Evolutionary conservation across 2,113 vertebrate species (phyloP).

Genomic region (Aegotheles bennettii): DNA sequence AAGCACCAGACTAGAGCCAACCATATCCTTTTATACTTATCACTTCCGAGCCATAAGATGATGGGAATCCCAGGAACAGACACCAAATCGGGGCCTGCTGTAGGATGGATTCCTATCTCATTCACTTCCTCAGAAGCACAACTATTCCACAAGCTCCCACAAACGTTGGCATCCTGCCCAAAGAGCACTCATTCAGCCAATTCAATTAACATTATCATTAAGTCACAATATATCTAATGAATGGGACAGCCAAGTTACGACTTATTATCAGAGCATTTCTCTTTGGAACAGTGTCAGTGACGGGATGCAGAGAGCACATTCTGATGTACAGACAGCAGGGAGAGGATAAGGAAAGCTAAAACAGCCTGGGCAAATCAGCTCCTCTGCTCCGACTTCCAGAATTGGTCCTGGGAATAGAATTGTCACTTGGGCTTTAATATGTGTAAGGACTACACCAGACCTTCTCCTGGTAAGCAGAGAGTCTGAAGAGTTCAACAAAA

Average conservation of each 20-base stretch:
- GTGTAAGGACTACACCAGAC: not conserved
- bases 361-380: not conserved
- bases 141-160: not conserved
- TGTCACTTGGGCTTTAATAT: not conserved
- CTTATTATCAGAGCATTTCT: not conserved
- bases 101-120: not conserved
- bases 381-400: not conserved
- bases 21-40: fast-evolving
- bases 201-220: not conserved
- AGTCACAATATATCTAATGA: not conserved
- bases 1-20: not conserved
- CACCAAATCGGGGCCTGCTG: not conserved
- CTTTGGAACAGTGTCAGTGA: not conserved
- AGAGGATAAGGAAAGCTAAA: not conserved
- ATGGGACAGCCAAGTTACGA: not conserved
- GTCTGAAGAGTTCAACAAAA: not conserved
- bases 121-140: not conserved
- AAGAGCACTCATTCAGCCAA: not conserved
- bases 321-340: not conserved
- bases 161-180: not conserved
- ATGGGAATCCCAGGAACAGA: not conserved
- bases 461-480: not conserved
- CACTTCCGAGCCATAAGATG: fast-evolving
- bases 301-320: not conserved
- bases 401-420: not conserved